Conservation (phyloP, 2,113 vertebrate genomes). For the Muntiacus muntjak region DNA sequence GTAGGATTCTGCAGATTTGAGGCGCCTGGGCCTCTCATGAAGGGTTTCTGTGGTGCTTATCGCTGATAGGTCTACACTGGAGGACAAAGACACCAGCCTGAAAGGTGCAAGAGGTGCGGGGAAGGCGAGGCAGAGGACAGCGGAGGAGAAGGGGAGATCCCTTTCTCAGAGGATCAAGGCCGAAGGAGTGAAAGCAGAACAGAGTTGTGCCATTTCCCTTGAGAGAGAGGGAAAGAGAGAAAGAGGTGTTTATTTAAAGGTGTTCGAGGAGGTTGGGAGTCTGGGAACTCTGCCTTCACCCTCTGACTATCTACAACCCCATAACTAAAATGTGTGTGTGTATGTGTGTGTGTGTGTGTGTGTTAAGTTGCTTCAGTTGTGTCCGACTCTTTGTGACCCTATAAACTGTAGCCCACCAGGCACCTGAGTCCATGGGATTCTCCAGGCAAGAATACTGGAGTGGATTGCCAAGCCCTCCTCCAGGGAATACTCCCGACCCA, state of each 20-base stretch:
- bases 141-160: background rate
- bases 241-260: background rate
- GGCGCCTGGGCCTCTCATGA: background rate
- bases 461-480: background rate
- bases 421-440: background rate
- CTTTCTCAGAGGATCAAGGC: background rate
- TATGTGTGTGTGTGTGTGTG: background rate
- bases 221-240: background rate
- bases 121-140: accelerated
- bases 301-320: background rate
- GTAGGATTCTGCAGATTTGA: background rate
- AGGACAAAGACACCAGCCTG: background rate
- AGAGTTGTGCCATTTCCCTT: background rate
- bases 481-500: background rate
- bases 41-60: background rate
- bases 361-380: background rate
- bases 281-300: background rate
- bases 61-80: background rate
- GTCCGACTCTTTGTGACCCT: background rate
- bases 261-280: background rate
- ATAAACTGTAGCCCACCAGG: background rate
- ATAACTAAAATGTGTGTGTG: background rate
- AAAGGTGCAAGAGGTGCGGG: no score
- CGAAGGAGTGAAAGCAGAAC: background rate
- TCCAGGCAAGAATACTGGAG: background rate